Conservation (phyloP, 35 echinoderm and acorn worm genomes). For the Apostichopus parvimensis region DNA sequence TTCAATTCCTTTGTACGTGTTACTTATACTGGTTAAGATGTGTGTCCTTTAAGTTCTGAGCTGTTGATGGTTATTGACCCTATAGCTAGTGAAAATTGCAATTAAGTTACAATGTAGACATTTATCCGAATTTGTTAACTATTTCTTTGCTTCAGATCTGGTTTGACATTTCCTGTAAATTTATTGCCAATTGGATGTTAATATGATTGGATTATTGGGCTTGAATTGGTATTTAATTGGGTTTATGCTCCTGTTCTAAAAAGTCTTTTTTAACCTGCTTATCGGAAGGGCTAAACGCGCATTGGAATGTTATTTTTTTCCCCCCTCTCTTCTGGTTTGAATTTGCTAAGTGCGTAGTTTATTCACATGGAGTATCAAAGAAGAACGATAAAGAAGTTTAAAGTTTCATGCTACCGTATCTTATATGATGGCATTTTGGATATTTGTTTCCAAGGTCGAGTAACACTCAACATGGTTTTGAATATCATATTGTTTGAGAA, state of each 20-base stretch:
- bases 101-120: background rate
- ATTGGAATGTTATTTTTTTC: constrained; percentile 1
- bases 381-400: background rate
- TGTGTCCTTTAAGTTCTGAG: background rate
- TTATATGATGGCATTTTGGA: no score
- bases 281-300: background rate
- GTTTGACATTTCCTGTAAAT: constrained; percentile 18
- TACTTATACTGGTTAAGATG: no score
- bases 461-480: no score
- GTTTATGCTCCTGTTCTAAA: background rate
- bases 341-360: background rate
- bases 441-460: no score
- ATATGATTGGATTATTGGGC: background rate
- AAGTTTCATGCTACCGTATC: no score
- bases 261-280: constrained; percentile 2
- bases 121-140: background rate
- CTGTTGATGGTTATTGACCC: background rate
- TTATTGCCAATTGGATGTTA: constrained; percentile 6
- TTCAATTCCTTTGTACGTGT: no score
- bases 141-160: background rate
- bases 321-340: no score
- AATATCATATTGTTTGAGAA: no score
- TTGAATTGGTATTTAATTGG: constrained; percentile 16
- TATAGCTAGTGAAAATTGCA: constrained; percentile 7
- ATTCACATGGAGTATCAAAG: background rate